Evolutionary conservation across 2,113 vertebrate species (phyloP), one percentile per base, ranked within the genome.

Genomic region (Porphyrio hochstetteri): DNA sequence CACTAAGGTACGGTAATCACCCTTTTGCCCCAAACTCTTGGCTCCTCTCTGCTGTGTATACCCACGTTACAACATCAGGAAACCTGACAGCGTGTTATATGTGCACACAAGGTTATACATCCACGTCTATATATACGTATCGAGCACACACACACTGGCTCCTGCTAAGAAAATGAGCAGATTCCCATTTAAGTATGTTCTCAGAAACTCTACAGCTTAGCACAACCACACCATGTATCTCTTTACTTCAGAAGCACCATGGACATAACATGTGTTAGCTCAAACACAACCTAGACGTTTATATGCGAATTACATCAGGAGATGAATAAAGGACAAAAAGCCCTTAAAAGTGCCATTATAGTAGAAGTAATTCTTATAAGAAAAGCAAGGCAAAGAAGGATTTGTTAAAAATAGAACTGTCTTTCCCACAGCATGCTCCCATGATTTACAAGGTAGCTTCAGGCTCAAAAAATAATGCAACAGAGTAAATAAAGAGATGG

Each of bases 391-490:
- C 42, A 55, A 77, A 90, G 36, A 64, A 60, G 31, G 18, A 87
- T 68, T 74, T 57, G 35, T 76, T 92, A 82, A 84, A 46, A 90
- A 94, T 35, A 65, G 63, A 35, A 35, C 42, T 69, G 76, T 63
- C 59, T 82, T 88, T 82, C 50, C 92, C 92, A 81, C 85, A 95
- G 91, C 63, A 74, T 87, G 53, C 36, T 94, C 76, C 61, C 29
- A 60, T 18, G 72, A 91, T 95, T 87, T 96, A 70, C 56, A 93
- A 85, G 53, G 85, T 89, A 87, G 84, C 67, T 90, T 87, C 60
- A 94, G 85, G 86, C 74, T 96, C 70, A 72, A 85, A 90, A 95
- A 86, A 17, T 40, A 88, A 84, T n/a, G 35, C 57, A 91, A 91
- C 16, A 56, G 48, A 65, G 50, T 64, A 44, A 44, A 93, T 76